phyloP scores from a whole-genome alignment of 2,888 invertebrate genomes.

The Eustalomyia histrio region DNA sequence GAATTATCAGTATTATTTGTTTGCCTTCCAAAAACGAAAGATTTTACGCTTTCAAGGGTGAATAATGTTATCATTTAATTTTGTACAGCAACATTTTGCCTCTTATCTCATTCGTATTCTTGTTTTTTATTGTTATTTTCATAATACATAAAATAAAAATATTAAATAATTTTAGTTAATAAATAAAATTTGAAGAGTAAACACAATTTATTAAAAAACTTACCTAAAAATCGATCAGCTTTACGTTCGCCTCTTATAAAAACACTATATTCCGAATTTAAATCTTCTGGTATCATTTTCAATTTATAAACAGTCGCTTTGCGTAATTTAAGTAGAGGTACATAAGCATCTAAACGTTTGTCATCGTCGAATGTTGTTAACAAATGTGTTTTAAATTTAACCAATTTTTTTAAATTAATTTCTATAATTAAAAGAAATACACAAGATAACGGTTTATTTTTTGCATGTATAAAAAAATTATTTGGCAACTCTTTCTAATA shows the following conservation, averaged over 20 bases:
- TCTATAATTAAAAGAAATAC: conserved; percentile 67
- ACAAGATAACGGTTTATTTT: too few species aligned
- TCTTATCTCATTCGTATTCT: conserved; percentile 37
- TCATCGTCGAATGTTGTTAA: conserved; percentile 66
- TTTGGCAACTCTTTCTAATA: conserved; percentile 18
- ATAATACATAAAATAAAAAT: background rate
- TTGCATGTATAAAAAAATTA: background rate
- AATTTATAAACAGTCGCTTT: conserved; percentile 73
- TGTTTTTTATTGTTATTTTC: background rate
- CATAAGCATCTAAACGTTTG: conserved; percentile 74
- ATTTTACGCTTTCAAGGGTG: conserved; percentile 66
- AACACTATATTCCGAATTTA: conserved; percentile 72
- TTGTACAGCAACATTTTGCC: conserved; percentile 29
- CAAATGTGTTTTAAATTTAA: conserved; percentile 72
- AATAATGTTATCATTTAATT: conserved; percentile 69
- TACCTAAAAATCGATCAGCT: conserved; percentile 76
- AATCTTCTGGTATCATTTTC: conserved; percentile 73
- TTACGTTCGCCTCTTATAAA: conserved; percentile 77
- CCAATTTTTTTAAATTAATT: conserved; percentile 77
- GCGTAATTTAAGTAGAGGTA: conserved; percentile 75
- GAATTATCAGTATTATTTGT: conserved; percentile 8
- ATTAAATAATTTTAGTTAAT: conserved; percentile 28
- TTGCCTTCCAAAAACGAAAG: conserved; percentile 6
- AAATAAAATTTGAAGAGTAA: conserved; percentile 25
- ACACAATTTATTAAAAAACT: conserved; percentile 63